A percentile compares a stretch with the other conserved stretches of the same genome.
Evolutionary conservation across 2,797 vertebrate species (phyloP).

Genomic region (Pangasius sanitwongsei): DNA sequence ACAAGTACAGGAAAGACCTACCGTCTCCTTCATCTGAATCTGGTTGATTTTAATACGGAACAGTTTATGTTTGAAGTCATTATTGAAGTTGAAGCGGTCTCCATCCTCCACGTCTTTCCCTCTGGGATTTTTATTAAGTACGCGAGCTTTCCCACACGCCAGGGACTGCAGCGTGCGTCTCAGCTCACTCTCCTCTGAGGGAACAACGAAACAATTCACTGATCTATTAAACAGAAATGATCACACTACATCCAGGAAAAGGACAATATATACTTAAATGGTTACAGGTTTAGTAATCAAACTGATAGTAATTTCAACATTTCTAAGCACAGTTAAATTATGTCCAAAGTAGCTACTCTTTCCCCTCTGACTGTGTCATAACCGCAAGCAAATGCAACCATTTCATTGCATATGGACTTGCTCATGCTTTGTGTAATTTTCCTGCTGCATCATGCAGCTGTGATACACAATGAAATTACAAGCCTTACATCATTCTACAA

Average conservation of each 20-base stretch:
- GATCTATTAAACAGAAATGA: neutral
- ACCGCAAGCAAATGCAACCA: neutral
- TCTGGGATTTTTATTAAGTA: conserved; percentile 91
- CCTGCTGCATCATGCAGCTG: neutral
- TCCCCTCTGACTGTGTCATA: neutral
- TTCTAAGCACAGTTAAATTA: neutral
- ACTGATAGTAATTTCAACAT: neutral
- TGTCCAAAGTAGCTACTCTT: neutral
- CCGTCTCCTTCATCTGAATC: conserved; percentile 99
- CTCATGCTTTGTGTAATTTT: neutral
- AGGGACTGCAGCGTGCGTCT: conserved; percentile 93
- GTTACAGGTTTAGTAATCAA: neutral
- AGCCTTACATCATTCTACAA: conserved; percentile 3
- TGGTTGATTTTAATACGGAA: conserved; percentile 99
- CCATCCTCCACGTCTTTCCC: conserved; percentile 99
- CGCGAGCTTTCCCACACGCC: conserved; percentile 96
- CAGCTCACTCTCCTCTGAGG: conserved; percentile 92
- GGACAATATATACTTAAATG: neutral
- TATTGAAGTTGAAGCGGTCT: conserved; percentile 96
- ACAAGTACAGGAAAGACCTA: conserved; percentile 60
- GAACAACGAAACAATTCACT: neutral
- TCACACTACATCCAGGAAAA: neutral
- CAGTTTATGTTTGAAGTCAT: conserved; percentile 98
- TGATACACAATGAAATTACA: neutral
- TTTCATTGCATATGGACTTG: no score